Percentiles rank a stretch among this genome's conserved stretches.
These are phyloP conservation scores for Champsocephalus esox DNA, from an alignment of 2,797 vertebrate genomes.

Conservation along the genomic window DNA sequence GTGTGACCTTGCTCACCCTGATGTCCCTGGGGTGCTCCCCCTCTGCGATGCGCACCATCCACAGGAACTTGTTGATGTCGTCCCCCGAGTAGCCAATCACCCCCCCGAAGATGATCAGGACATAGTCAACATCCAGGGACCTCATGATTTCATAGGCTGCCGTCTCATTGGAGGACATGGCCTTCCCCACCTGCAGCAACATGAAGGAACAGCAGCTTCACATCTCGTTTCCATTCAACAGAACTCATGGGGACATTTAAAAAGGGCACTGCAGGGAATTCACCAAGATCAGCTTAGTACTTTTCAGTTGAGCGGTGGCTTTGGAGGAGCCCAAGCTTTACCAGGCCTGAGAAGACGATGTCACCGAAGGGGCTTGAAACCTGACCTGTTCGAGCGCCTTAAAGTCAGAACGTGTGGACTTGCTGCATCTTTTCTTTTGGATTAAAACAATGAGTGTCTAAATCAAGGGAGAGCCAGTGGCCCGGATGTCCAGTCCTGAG, in stretches of 20 bases:
- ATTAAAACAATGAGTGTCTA: background rate
- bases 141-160: conserved; percentile 97
- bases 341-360: background rate
- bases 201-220: background rate
- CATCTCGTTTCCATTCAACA: background rate
- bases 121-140: conserved; percentile 96
- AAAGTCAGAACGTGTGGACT: background rate
- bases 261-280: background rate
- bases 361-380: background rate
- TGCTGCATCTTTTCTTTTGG: background rate
- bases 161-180: conserved; percentile 97
- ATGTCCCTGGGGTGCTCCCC: conserved; percentile 98
- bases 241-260: background rate
- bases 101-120: conserved; percentile 96
- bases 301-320: background rate
- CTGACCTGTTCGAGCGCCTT: background rate
- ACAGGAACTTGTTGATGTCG: conserved; percentile 98
- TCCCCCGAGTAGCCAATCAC: conserved; percentile 98
- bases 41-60: conserved; percentile 99
- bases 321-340: background rate
- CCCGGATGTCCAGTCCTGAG: too few species aligned
- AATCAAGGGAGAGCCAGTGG: background rate
- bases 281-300: background rate
- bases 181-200: conserved; percentile 90
- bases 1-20: conserved; percentile 84